Base-by-base conservation (phyloP, 2,113 vertebrate genomes). In the Pavo muticus region DNA sequence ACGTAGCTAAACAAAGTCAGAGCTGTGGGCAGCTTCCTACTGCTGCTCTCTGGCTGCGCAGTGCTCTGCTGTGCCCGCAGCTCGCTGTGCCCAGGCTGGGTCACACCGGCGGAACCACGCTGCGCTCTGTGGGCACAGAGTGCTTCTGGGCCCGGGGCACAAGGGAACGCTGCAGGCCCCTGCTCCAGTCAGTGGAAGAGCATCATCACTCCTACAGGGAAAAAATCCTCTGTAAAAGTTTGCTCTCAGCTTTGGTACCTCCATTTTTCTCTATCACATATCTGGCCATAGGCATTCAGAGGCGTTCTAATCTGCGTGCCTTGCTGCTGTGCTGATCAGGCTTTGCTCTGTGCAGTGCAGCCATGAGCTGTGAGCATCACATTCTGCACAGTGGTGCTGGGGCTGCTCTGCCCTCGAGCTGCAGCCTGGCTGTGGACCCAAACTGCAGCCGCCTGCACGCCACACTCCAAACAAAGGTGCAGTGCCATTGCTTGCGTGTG, bases 11-110 rank as follows among this genome's bases (percentile, higher is more conserved):
- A 84, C 74, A 78, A 68, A 69, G 44, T 29, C 1, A 0, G 56
- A n/a, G 78, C 94, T 89, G 75, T 1, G 4, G 87, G 84, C 94
- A 59, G 91, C 77, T 87, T 48, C 91, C 94, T 64, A 11, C 88
- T 32, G 54, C 54, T 57, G 54, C 54, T 57, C 56, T 20, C 32
- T n/a, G 56, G 11, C 56, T n/a, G 29, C 11, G 54, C 52, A 17
- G 52, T 30, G 52, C 52, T 54, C 9, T 4, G 32, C 18, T n/a
- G 56, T 59, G 6, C 54, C 54, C 17, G 2, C 52, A 14, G 52
- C 52, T 54, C 14, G 7, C 52, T 25, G 52, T 54, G 52, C 52
- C 52, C 48, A 50, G 48, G 52, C 52, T 54, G 52, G 27, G 27
- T 54, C 52, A 30, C 52, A 10, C 52, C 15, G 3, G 15, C 9